phyloP scores from a whole-genome alignment of 2,797 vertebrate genomes.

The Chrosomus eos region DNA sequence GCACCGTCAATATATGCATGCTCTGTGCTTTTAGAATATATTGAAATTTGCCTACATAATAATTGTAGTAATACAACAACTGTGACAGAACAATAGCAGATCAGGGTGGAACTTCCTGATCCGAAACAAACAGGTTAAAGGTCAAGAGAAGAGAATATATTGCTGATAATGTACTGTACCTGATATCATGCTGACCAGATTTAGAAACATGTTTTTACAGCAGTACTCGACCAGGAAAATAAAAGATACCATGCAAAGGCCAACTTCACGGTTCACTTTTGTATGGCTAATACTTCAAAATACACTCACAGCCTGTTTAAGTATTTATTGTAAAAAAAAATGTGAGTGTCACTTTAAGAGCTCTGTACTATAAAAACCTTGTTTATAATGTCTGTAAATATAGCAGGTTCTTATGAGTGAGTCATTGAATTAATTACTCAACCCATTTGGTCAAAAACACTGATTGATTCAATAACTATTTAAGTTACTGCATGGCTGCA shows the following conservation, averaged over 20 bases:
- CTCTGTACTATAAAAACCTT: neutral
- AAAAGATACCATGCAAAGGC: constrained; percentile 1
- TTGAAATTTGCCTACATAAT: constrained; percentile 57
- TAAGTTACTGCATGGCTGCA: neutral
- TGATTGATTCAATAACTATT: neutral
- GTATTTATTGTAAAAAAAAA: neutral
- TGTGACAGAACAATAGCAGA: constrained; percentile 74
- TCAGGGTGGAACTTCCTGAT: constrained; percentile 82
- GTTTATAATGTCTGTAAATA: neutral
- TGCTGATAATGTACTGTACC: constrained; percentile 53
- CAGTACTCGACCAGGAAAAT: neutral
- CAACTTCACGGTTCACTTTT: neutral
- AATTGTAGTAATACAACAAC: constrained; percentile 65
- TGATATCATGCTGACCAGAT: constrained; percentile 45
- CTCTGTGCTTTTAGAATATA: constrained; percentile 36
- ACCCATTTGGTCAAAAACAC: neutral
- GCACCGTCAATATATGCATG: constrained; percentile 17
- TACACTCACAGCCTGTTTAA: too few relatives aligned
- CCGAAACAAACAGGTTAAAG: constrained; percentile 76
- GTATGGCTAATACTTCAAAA: neutral
- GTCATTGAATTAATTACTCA: neutral
- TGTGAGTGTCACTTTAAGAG: neutral
- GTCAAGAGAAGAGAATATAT: constrained; percentile 65
- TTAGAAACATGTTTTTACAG: constrained; percentile 46
- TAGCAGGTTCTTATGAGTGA: neutral